Evolutionary conservation across 2,888 invertebrate genomes (phyloP).

Genomic region (Sipha maydis): DNA sequence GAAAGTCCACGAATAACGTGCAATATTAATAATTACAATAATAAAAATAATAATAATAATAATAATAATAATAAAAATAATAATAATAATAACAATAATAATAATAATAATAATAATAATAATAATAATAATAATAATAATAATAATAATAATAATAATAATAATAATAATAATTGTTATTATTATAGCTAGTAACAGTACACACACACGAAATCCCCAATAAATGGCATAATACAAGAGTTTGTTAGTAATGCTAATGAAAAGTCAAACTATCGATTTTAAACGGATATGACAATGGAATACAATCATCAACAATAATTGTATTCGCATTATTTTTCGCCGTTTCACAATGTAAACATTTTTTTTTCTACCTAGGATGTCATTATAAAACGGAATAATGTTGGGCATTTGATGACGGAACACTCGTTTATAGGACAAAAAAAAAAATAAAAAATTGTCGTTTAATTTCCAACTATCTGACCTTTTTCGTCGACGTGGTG

Average conservation of each 20-base stretch:
- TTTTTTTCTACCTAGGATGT: constrained; percentile 7
- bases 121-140: constrained; percentile 13
- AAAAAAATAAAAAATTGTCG: constrained; percentile 8
- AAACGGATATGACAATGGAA: constrained; percentile 31
- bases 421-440: background rate
- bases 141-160: constrained; percentile 14
- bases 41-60: constrained; percentile 1
- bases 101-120: constrained; percentile 3
- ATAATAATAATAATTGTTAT: constrained; percentile 4
- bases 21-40: constrained; percentile 21
- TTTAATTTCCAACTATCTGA: constrained; percentile 18
- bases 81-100: constrained; percentile 1
- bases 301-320: constrained; percentile 50
- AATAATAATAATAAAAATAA: too few species aligned
- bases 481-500: background rate
- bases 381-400: constrained; percentile 27
- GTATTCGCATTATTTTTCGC: constrained; percentile 31
- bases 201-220: background rate
- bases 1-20: background rate
- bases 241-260: constrained; percentile 22
- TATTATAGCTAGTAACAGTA: background rate
- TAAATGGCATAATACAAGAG: background rate
- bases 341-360: background rate
- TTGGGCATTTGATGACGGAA: constrained; percentile 12
- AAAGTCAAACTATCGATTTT: constrained; percentile 47